Evolutionary conservation across 2,888 invertebrate genomes (phyloP).

Genomic region (Synanthedon myopaeformis): DNA sequence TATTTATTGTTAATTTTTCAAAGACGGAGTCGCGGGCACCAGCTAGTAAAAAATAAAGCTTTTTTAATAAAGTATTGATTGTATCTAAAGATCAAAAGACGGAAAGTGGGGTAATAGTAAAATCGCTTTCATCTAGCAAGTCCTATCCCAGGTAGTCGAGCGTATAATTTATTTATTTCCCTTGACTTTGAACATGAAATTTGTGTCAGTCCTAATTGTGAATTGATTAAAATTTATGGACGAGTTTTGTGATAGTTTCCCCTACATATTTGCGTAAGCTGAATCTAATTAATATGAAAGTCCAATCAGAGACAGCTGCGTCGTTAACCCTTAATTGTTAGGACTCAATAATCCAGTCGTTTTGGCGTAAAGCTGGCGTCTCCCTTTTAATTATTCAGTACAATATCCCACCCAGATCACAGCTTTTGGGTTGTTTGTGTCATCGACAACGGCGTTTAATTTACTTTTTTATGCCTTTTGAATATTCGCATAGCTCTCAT

Average conservation of each 20-base stretch:
- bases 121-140: too few relatives aligned
- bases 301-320: constrained; percentile 32
- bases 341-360: constrained; percentile 40
- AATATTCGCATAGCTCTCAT: constrained; percentile 5
- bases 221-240: constrained; percentile 10
- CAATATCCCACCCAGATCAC: constrained; percentile 25
- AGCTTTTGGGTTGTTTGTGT: constrained; percentile 19
- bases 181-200: not conserved
- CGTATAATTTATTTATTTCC: not conserved
- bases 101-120: too few relatives aligned
- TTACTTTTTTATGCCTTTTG: constrained; percentile 11
- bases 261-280: constrained; percentile 21
- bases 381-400: constrained; percentile 44
- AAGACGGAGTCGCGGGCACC: too few relatives aligned
- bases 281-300: constrained; percentile 35
- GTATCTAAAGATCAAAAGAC: too few relatives aligned
- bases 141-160: too few relatives aligned
- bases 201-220: constrained; percentile 2
- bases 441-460: constrained; percentile 14
- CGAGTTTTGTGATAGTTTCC: constrained; percentile 12
- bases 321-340: constrained; percentile 43
- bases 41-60: too few relatives aligned
- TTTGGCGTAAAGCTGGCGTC: constrained; percentile 18
- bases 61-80: too few relatives aligned
- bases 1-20: too few relatives aligned